Conservation (phyloP, 2,113 vertebrate species). For the Pelmatolapia mariae region DNA sequence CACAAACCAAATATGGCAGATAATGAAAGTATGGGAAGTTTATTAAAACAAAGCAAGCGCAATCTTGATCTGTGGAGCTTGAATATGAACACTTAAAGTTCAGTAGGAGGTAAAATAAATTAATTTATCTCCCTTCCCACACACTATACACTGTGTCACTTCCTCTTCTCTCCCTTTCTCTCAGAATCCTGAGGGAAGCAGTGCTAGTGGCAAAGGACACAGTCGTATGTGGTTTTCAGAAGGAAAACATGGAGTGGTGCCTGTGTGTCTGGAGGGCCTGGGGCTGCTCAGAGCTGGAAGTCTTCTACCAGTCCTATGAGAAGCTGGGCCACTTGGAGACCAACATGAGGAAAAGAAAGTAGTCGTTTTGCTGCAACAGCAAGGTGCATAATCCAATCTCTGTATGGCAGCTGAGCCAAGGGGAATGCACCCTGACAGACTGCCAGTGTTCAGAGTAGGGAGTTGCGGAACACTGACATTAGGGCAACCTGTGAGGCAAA, state of each 20-base stretch:
- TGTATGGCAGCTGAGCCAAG: background rate
- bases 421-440: background rate
- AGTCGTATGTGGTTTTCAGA: conserved; percentile 86
- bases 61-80: background rate
- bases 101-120: background rate
- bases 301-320: conserved; percentile 92
- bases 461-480: background rate
- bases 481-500: background rate
- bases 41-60: accelerated
- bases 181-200: conserved; percentile 81
- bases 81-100: background rate
- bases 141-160: background rate
- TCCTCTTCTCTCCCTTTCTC: background rate
- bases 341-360: conserved; percentile 84
- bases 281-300: conserved; percentile 83
- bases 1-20: background rate
- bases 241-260: conserved; percentile 78
- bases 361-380: conserved; percentile 49
- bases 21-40: background rate
- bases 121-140: background rate
- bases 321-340: conserved; percentile 84
- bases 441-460: background rate
- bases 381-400: conserved; percentile 8
- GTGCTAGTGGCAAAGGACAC: conserved; percentile 83
- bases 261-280: conserved; percentile 94